phyloP scores from a whole-genome alignment of 2,888 invertebrate genomes.

The Phasia obesa region DNA sequence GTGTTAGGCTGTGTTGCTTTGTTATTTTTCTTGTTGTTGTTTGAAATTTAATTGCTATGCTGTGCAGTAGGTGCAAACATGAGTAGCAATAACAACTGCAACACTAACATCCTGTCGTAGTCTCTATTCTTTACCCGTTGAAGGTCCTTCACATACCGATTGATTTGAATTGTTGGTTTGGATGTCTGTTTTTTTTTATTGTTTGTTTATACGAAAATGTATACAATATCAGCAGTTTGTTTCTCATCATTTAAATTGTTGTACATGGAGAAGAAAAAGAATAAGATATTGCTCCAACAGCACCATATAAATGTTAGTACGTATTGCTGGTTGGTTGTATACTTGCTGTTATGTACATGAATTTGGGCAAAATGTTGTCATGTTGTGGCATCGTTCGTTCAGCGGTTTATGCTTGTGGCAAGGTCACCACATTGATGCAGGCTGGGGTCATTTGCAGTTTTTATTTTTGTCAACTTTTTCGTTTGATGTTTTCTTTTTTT shows the following conservation, averaged over 20 bases:
- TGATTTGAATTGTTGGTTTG: constrained; percentile 48
- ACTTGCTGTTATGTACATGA: constrained; percentile 22
- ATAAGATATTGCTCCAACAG: constrained; percentile 14
- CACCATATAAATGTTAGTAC: not conserved
- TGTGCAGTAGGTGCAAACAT: constrained; percentile 43
- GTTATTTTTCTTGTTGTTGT: constrained; percentile 4
- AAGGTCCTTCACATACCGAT: constrained; percentile 34
- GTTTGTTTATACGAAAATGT: constrained; percentile 34
- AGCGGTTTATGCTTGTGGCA: constrained; percentile 67
- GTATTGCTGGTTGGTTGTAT: constrained; percentile 26
- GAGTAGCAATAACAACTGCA: constrained; percentile 18
- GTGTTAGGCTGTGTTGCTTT: constrained; percentile 44
- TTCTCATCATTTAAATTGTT: constrained; percentile 52
- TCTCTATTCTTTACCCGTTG: constrained; percentile 35
- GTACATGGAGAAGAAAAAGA: constrained; percentile 10
- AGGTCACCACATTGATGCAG: constrained; percentile 64
- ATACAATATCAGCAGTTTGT: constrained; percentile 45
- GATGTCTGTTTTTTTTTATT: constrained; percentile 37
- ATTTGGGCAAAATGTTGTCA: constrained; percentile 63
- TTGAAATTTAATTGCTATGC: constrained; percentile 31
- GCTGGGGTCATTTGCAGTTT: constrained; percentile 64
- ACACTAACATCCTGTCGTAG: constrained; percentile 41
- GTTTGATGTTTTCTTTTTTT: constrained; percentile 16
- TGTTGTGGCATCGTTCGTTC: constrained; percentile 64
- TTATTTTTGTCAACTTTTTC: constrained; percentile 50